phyloP scores from a whole-genome alignment of 1,140 invertebrate genomes.

The Lucilia cuprina region DNA sequence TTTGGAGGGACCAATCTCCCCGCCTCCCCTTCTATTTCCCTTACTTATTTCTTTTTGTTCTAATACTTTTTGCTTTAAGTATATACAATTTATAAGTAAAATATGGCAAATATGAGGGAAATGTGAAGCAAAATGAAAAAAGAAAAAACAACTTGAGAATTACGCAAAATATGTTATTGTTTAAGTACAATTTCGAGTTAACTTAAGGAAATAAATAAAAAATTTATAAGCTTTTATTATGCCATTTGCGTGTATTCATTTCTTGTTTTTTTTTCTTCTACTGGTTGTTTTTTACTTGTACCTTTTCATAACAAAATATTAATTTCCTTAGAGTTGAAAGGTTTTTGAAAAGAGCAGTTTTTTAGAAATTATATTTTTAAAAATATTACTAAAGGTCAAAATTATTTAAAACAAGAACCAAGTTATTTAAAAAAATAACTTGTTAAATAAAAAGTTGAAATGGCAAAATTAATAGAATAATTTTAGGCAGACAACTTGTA shows the following conservation, averaged over 20 bases:
- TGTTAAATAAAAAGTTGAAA: neutral
- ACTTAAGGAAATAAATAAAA: slow-evolving; percentile 1
- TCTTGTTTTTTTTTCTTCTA: neutral
- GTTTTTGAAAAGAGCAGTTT: neutral
- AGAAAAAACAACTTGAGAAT: neutral
- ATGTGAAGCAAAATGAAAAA: neutral
- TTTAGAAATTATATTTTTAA: neutral
- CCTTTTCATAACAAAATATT: neutral
- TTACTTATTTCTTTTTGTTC: too few species aligned
- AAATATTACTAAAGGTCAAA: neutral
- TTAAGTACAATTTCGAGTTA: slow-evolving; percentile 1
- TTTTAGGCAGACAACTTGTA: too few species aligned
- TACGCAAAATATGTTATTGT: slow-evolving; percentile 12
- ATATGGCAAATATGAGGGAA: neutral
- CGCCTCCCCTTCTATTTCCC: too few species aligned
- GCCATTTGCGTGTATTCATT: neutral
- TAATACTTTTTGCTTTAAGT: too few species aligned
- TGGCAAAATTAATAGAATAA: neutral
- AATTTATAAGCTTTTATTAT: slow-evolving; percentile 12
- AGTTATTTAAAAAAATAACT: neutral
- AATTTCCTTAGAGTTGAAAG: neutral
- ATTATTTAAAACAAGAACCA: neutral
- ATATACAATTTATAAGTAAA: neutral
- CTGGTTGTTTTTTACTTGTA: neutral
- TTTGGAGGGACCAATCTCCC: neutral